Conservation (phyloP, 2,797 vertebrate genomes). For the Bradypodion pumilum region DNA sequence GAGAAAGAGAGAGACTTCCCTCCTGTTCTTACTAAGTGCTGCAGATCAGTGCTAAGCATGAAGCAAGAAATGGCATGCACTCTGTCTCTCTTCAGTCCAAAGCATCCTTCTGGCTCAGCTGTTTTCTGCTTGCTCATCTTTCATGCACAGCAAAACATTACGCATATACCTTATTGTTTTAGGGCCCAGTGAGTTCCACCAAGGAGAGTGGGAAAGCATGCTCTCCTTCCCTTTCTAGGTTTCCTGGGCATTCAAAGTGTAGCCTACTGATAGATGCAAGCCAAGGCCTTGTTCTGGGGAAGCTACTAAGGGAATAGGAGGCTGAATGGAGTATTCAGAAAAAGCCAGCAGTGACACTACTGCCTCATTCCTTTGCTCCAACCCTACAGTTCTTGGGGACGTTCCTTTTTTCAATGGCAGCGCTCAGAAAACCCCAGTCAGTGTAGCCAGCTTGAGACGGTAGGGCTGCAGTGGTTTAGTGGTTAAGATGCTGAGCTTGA, state of each 20-base stretch:
- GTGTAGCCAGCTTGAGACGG: neutral
- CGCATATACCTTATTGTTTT: slow-evolving; percentile 6
- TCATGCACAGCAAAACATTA: neutral
- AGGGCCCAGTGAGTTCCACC: neutral
- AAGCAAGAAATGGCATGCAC: slow-evolving; percentile 9
- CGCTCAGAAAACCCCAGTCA: neutral
- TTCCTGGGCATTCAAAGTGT: neutral
- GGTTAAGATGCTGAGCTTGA: no score
- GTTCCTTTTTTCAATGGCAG: neutral
- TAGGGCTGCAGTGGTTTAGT: no score
- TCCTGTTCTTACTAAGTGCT: slow-evolving; percentile 27
- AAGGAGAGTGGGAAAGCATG: neutral
- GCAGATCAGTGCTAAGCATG: slow-evolving; percentile 8
- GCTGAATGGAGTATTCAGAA: neutral
- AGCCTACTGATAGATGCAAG: neutral
- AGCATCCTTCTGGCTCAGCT: slow-evolving; percentile 12
- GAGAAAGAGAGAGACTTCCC: slow-evolving; percentile 29
- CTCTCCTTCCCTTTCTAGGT: neutral
- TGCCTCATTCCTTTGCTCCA: neutral
- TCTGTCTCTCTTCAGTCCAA: slow-evolving; percentile 4
- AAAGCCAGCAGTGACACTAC: neutral
- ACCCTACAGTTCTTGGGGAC: neutral
- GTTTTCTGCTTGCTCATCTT: neutral
- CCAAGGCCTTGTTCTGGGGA: neutral
- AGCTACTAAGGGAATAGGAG: neutral